These are phyloP conservation scores for Phymatocera aterrima DNA, from an alignment of 2,888 invertebrate genomes.

Conservation along the genomic window DNA sequence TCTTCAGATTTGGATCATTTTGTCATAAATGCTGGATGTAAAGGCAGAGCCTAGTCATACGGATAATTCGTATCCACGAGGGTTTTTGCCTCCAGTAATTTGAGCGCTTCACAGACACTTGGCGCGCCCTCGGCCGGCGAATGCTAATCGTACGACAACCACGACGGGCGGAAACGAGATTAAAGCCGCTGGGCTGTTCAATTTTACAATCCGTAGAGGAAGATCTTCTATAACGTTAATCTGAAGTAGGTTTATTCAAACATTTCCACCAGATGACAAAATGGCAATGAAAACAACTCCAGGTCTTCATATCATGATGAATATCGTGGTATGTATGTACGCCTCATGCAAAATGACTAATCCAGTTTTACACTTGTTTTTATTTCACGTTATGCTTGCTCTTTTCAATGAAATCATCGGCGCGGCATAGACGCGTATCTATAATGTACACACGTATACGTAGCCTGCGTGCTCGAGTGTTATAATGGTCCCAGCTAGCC, in stretches of 20 bases:
- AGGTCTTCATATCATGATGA: neutral
- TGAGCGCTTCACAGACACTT: neutral
- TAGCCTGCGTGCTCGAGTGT: neutral
- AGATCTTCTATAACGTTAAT: neutral
- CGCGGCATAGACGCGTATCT: neutral
- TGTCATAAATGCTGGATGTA: neutral
- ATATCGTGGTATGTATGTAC: too few relatives aligned
- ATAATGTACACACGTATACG: neutral
- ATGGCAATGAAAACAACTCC: neutral
- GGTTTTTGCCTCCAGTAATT: conserved; percentile 9
- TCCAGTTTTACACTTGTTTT: neutral
- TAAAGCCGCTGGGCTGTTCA: neutral
- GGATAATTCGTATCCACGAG: conserved; percentile 1
- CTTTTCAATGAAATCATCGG: neutral
- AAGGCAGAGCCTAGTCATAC: neutral
- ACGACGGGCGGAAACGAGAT: neutral
- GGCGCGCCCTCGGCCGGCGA: neutral
- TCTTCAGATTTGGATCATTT: neutral
- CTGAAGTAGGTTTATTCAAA: neutral
- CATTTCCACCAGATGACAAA: neutral
- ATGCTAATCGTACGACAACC: conserved; percentile 11
- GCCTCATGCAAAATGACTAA: neutral
- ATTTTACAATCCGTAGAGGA: neutral
- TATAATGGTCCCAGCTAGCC: neutral
- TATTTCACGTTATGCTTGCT: neutral